Evolutionary conservation across 2,888 invertebrate genomes (phyloP), one percentile per base, ranked within the genome.

Genomic region (Magallana nippona): DNA sequence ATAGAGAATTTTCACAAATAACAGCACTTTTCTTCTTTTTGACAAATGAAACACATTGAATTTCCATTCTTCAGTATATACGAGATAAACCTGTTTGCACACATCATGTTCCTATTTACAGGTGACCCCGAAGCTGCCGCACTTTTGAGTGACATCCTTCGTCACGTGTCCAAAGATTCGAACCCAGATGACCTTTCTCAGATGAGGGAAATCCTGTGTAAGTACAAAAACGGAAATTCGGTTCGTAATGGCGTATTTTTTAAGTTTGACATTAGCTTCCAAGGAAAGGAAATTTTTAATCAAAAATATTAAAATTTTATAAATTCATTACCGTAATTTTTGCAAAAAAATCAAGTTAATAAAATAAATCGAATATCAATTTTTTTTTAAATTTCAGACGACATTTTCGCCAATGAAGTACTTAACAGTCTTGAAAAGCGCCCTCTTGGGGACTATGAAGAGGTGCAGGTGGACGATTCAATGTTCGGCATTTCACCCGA

Each of bases 151-250:
- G 88, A 88, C 80, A 88, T 89, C 62, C 86, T 88, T 13, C 87
- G 89, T 55, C 86, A 86, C n/a, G 88, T 89, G 15, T 88, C 89
- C 71, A 83, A 84, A 44, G 89, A 89, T 55, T 82, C 87, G 60
- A 86, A 89, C 81, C 89, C 89, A 10, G 87, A 89, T 63, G 89
- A 89, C 77, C 86, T 88, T 57, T 87, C 85, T 57, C 89, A 89
- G 83, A 88, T 89, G 71, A 86, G 87, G 83, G 86, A 86, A 11
- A 88, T 88, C 56, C 82, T 89, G 27, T 87, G 89, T 89, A 83
- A 81, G 87, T 58, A 71, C 44, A 44, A 8, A 0, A 44, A 44
- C 44, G 8, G 2, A 0, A 0, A 32, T 32, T n/a, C n/a, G 32
- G 2, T 32, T 32, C 32, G 5, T 2, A 44, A 44, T 0, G 44